These are phyloP conservation scores for Vombatus ursinus DNA, from an alignment of 2,113 vertebrate genomes.

Conservation along the genomic window DNA sequence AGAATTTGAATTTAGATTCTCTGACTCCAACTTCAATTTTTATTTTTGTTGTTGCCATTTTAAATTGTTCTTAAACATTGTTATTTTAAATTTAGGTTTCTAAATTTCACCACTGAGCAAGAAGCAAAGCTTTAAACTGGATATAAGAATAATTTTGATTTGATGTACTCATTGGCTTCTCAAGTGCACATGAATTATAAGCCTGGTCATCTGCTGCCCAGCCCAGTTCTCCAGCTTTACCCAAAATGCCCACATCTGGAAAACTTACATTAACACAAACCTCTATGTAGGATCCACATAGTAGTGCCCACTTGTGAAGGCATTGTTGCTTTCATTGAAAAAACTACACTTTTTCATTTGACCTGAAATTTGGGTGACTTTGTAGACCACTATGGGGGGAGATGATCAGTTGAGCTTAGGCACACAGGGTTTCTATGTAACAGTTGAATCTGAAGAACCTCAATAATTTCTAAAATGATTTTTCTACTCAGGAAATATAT, in stretches of 20 bases:
- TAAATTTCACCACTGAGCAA: background rate
- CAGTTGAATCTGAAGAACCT: background rate
- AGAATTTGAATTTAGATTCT: background rate
- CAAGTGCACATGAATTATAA: background rate
- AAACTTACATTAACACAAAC: background rate
- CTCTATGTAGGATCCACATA: background rate
- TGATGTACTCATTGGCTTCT: background rate
- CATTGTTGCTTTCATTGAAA: background rate
- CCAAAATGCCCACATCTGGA: background rate
- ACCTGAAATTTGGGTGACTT: background rate
- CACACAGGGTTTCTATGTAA: background rate
- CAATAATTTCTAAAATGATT: background rate
- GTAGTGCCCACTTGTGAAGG: background rate
- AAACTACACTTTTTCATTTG: background rate
- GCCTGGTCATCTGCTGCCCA: background rate
- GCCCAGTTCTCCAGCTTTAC: background rate
- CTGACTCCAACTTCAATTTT: background rate
- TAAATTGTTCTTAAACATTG: too few species aligned
- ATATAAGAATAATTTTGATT: background rate
- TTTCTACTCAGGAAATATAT: background rate
- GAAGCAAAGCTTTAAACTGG: background rate
- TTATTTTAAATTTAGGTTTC: background rate
- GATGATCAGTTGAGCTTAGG: background rate
- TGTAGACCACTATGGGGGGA: background rate
- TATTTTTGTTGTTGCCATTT: too few species aligned